Evolutionary conservation across 2,797 vertebrate species (phyloP), one percentile per base, ranked within the genome.

Genomic region (Poeciliopsis presidionis): DNA sequence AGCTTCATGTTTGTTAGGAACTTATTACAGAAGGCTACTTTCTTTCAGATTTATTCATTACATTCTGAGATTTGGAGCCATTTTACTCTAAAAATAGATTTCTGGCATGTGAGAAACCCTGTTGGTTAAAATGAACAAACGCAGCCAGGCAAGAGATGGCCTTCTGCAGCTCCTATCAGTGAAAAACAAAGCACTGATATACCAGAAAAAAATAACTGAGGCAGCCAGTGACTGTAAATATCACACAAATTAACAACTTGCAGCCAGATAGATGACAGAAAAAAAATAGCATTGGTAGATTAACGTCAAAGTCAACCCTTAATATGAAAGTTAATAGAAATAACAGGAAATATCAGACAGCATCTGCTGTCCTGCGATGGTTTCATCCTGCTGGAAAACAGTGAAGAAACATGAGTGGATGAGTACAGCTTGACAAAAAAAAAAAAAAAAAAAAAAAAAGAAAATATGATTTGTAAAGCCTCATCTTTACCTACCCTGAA

Each of bases 61-160:
- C 30, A 61, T 81, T 81, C 78, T 67, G 9, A 74, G 55, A 78
- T 75, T n/a, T 18, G 25, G 22, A 13, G 36, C 25, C 51, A 43
- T 75, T 85, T 83, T 81, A 57, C 25, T 85, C 91, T 95, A 95
- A 94, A 84, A 95, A 94, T 73, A 95, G 88, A 65, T 93, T 86
- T 76, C 71, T 93, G 90, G 95, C 94, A 51, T 94, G 88, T 1
- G 83, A 87, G 81, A 95, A 95, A 45, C 57, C 87, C 89, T 90
- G 88, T 89, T 86, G 91, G 91, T 94, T 90, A 87, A 95, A 95
- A 81, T 93, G 86, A 79, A 87, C 88, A 88, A 95, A 93, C 87
- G 94, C 95, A 78, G 90, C 91, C 77, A 90, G 86, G 80, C 92
- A 92, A 82, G 90, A 81, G 53, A 95, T 76, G 51, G 73, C 77